These are phyloP conservation scores for Corydoras sp. DNA, from an alignment of 2,113 vertebrate genomes.

Conservation along the genomic window DNA sequence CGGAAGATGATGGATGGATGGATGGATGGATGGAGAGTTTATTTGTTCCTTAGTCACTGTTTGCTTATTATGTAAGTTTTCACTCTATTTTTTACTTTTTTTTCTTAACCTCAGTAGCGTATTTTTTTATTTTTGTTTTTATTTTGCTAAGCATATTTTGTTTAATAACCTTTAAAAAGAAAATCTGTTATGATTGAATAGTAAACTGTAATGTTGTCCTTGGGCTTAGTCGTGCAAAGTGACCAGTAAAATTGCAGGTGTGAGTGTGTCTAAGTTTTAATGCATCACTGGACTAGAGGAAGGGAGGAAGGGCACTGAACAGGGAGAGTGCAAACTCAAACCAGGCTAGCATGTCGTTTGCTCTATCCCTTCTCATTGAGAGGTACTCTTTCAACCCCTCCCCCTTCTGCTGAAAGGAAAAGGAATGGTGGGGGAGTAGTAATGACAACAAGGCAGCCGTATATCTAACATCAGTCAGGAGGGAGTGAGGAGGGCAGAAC, in stretches of 20 bases:
- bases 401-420: slow-evolving; percentile 36
- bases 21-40: too few relatives aligned
- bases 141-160: too few relatives aligned
- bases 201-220: too few relatives aligned
- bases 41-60: too few relatives aligned
- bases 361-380: slow-evolving; percentile 22
- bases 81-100: too few relatives aligned
- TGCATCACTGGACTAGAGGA: slow-evolving; percentile 11
- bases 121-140: too few relatives aligned
- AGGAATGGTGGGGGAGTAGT: slow-evolving; percentile 32
- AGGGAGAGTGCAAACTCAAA: slow-evolving; percentile 32
- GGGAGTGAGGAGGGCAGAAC: slow-evolving; percentile 1
- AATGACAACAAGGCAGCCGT: slow-evolving; percentile 44
- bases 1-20: too few relatives aligned
- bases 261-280: slow-evolving; percentile 20
- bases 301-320: slow-evolving; percentile 3
- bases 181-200: background rate
- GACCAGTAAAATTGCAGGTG: too few relatives aligned
- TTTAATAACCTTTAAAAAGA: background rate
- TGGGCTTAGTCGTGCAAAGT: too few relatives aligned
- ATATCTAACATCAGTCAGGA: slow-evolving; percentile 25
- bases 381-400: background rate
- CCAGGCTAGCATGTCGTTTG: slow-evolving; percentile 39
- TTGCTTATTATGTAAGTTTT: too few relatives aligned
- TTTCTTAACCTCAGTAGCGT: too few relatives aligned